Evolutionary conservation across 2,113 vertebrate genomes (phyloP).

Genomic region (Plectropomus leopardus): DNA sequence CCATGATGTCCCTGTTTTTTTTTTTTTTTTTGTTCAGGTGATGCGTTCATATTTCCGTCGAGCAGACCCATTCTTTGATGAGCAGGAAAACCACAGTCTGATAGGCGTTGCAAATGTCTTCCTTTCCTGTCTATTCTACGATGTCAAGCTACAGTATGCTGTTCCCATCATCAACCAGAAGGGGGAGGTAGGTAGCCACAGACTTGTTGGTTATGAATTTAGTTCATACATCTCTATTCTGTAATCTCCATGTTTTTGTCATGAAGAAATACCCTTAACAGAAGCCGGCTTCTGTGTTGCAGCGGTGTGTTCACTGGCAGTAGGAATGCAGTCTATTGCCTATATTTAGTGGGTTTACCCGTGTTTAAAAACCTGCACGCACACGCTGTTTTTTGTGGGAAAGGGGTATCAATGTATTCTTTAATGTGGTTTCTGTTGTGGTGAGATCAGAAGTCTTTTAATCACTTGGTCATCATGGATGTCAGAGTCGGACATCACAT

Average conservation of each 20-base stretch:
- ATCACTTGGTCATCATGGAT: not conserved
- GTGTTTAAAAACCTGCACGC: no score
- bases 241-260: not conserved
- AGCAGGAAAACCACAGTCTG: constrained; percentile 96
- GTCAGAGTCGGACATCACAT: not conserved
- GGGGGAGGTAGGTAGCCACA: constrained; percentile 89
- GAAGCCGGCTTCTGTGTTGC: no score
- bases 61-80: constrained; percentile 96
- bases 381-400: no score
- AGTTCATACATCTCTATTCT: not conserved
- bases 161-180: constrained; percentile 98
- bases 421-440: not conserved
- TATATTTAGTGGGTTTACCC: no score
- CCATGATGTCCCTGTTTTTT: not conserved
- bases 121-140: constrained; percentile 94
- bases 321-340: no score
- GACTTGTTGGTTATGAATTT: not conserved
- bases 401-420: no score
- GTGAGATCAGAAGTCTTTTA: not conserved
- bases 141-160: constrained; percentile 95
- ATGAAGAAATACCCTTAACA: not conserved
- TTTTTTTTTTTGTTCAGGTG: constrained; percentile 80
- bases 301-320: no score
- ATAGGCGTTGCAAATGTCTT: constrained; percentile 98
- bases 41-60: constrained; percentile 93